Conservation (phyloP, 2,113 vertebrate species). For the Leptocoma aspasia region DNA sequence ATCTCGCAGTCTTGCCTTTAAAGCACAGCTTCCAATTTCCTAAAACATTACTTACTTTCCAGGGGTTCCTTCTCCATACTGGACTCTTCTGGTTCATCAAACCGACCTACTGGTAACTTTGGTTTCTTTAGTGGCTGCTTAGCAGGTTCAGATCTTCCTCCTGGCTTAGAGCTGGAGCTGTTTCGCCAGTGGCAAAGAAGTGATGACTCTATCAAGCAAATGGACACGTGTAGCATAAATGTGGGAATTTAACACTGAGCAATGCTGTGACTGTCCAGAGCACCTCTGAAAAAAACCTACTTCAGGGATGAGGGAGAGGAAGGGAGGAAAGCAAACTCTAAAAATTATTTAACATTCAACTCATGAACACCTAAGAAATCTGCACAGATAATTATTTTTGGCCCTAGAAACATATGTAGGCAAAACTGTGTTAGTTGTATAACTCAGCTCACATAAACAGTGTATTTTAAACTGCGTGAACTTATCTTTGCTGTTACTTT, state of each 20-base stretch:
- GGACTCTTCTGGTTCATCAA: constrained; percentile 82
- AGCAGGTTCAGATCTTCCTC: constrained; percentile 49
- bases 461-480: constrained; percentile 21
- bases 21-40: neutral
- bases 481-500: neutral
- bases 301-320: neutral
- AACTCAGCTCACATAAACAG: neutral
- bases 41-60: constrained; percentile 77
- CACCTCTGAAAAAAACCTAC: neutral
- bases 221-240: fast-evolving
- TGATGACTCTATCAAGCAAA: constrained; percentile 45
- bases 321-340: neutral
- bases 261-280: neutral
- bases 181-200: constrained; percentile 48
- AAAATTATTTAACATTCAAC: neutral
- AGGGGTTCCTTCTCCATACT: constrained; percentile 75
- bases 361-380: neutral
- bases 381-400: neutral
- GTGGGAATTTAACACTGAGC: neutral
- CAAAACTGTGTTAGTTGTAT: constrained; percentile 9
- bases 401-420: neutral
- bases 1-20: neutral
- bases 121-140: constrained; percentile 81
- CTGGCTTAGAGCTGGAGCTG: constrained; percentile 45
- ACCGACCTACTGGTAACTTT: constrained; percentile 85